phyloP scores from a whole-genome alignment of 2,797 vertebrate genomes.

The Syngnathus acus region DNA sequence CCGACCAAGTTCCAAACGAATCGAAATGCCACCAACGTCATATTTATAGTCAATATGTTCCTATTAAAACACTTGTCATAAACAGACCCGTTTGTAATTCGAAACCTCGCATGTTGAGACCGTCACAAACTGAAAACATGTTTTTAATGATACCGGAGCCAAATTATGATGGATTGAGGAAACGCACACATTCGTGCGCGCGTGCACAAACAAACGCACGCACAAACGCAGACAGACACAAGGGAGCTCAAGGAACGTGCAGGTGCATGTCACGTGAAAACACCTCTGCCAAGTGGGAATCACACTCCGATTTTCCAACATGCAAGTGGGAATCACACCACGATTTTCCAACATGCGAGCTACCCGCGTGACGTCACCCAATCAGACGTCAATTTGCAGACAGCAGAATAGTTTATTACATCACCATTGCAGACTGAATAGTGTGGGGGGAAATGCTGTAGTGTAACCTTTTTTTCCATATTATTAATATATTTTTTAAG shows the following conservation, averaged over 20 bases:
- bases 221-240: neutral
- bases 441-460: neutral
- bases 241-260: constrained; percentile 24
- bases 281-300: constrained; percentile 9
- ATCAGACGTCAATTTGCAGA: constrained; percentile 28
- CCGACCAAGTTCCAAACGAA: neutral
- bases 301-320: neutral
- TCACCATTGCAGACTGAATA: neutral
- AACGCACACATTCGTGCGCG: neutral
- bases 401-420: constrained; percentile 9
- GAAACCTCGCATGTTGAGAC: neutral
- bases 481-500: neutral
- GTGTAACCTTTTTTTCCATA: neutral
- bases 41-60: neutral
- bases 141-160: neutral
- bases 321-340: neutral
- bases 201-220: neutral
- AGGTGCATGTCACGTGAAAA: constrained; percentile 25
- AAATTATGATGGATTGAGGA: neutral
- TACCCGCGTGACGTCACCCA: constrained; percentile 25
- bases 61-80: neutral
- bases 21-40: neutral
- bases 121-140: neutral
- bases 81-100: neutral
- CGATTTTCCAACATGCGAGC: neutral